A percentile compares a stretch with the other conserved stretches of the same genome.
Evolutionary conservation across 2,113 vertebrate species (phyloP).

Genomic region (Nettapus auritus): DNA sequence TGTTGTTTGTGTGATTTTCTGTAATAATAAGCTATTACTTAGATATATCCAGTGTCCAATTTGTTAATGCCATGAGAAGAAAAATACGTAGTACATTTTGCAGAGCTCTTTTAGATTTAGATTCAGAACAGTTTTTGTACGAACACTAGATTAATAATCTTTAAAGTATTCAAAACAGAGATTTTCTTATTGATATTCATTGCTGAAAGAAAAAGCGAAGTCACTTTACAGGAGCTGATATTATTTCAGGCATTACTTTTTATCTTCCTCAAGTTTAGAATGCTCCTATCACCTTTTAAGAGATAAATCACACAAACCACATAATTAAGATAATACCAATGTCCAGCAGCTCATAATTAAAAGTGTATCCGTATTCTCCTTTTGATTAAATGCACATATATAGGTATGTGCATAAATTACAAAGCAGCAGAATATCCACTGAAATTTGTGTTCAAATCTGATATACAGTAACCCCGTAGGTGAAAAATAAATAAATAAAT

Average conservation of each 20-base stretch:
- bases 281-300: background rate
- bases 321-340: background rate
- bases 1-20: no score
- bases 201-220: background rate
- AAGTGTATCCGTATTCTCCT: background rate
- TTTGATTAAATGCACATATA: background rate
- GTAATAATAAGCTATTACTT: background rate
- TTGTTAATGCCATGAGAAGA: background rate
- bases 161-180: background rate
- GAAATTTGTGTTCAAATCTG: background rate
- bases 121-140: background rate
- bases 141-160: background rate
- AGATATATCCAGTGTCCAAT: background rate
- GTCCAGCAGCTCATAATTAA: background rate
- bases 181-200: background rate
- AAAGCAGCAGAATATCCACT: background rate
- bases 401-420: background rate
- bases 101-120: constrained; percentile 46
- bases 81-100: background rate
- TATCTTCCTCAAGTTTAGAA: background rate
- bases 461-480: background rate
- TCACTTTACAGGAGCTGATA: background rate
- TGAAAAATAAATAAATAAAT: background rate
- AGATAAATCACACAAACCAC: background rate
- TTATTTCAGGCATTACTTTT: background rate